Conservation (phyloP, 2,113 vertebrate species). For the Albula glossodonta region DNA sequence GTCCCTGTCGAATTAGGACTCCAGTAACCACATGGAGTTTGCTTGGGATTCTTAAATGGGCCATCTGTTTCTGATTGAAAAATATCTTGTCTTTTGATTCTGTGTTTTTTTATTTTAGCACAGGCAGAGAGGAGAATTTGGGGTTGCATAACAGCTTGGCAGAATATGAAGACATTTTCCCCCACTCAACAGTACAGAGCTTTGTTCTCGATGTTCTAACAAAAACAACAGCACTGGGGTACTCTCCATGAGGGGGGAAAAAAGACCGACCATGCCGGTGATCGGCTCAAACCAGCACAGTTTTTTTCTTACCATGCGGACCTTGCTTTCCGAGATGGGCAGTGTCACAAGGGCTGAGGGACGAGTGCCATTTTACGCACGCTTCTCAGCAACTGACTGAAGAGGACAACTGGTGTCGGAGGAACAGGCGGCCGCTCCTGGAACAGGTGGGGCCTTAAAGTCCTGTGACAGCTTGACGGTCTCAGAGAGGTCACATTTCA, state of each 20-base stretch:
- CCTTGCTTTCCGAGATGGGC: conserved; percentile 43
- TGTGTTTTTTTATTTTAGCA: background rate
- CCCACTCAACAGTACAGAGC: background rate
- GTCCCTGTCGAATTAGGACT: background rate
- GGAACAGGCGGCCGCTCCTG: background rate
- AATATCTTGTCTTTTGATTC: conserved; percentile 2
- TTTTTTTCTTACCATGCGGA: conserved; percentile 38
- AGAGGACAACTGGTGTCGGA: conserved; percentile 8
- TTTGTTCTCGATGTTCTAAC: conserved; percentile 10
- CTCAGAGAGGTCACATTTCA: conserved; percentile 14
- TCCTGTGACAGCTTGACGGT: background rate
- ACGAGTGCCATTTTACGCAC: background rate
- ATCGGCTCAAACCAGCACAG: conserved; percentile 4
- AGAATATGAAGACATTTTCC: background rate
- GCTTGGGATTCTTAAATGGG: background rate
- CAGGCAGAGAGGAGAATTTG: background rate
- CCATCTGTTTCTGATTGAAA: conserved; percentile 15
- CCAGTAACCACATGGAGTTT: background rate
- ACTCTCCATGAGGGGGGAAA: background rate
- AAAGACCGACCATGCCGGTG: background rate
- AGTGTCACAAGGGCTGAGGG: conserved; percentile 4
- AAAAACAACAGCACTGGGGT: background rate
- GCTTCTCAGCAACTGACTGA: background rate
- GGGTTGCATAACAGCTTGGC: conserved; percentile 34
- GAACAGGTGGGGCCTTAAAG: conserved; percentile 23